phyloP scores from a whole-genome alignment of 2,113 vertebrate species.

The Rhea americana region DNA sequence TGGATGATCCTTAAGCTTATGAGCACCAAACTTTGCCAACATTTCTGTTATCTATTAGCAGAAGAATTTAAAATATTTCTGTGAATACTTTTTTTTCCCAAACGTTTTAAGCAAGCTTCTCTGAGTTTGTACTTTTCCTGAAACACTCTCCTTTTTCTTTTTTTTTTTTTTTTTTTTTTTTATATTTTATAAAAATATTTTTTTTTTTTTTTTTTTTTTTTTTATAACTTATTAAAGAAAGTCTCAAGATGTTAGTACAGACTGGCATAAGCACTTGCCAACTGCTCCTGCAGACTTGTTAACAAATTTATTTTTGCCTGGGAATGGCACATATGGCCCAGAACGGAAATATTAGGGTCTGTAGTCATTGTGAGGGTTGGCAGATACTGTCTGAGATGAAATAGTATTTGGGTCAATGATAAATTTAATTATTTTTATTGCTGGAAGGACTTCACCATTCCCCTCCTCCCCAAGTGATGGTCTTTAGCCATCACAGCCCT shows the following conservation, averaged over 20 bases:
- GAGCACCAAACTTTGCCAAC: constrained; percentile 63
- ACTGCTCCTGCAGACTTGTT: constrained; percentile 76
- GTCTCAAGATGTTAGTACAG: constrained; percentile 79
- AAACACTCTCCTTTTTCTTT: background rate
- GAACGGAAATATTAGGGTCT: constrained; percentile 77
- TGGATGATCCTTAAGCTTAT: constrained; percentile 36
- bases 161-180: background rate
- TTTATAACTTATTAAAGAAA: constrained; percentile 47
- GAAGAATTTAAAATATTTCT: constrained; percentile 37
- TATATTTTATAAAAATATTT: no score
- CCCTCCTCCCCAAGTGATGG: background rate
- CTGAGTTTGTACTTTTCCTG: background rate
- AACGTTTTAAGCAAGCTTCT: background rate
- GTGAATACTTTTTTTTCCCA: constrained; percentile 22
- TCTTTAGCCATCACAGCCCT: constrained; percentile 3
- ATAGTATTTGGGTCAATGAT: background rate
- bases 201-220: background rate
- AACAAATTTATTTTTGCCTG: constrained; percentile 76
- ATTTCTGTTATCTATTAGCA: constrained; percentile 60
- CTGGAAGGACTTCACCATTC: background rate
- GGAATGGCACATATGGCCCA: constrained; percentile 77
- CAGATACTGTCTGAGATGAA: constrained; percentile 69
- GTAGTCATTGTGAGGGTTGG: constrained; percentile 72
- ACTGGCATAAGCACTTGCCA: constrained; percentile 75
- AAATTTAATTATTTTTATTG: background rate